Evolutionary conservation across 2,888 invertebrate species (phyloP).

Genomic region (Vandiemenella viatica): DNA sequence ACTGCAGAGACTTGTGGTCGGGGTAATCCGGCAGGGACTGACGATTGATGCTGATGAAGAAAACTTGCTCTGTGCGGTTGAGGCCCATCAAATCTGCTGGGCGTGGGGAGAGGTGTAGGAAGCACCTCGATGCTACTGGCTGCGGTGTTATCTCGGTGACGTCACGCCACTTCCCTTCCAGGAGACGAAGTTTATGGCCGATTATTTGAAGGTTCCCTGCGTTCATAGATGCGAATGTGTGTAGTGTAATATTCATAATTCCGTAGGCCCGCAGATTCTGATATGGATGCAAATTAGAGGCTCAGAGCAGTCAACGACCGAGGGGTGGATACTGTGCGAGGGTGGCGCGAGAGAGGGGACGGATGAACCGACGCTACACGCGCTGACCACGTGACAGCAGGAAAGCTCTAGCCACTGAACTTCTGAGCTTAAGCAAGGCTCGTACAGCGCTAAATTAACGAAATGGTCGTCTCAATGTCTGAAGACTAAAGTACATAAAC

Average conservation of each 20-base stretch:
- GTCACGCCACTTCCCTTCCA: background rate
- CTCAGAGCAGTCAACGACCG: conserved; percentile 11
- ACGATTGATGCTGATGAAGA: background rate
- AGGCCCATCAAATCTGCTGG: background rate
- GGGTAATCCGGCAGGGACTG: background rate
- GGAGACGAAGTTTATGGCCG: conserved; percentile 11
- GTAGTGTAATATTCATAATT: conserved; percentile 15
- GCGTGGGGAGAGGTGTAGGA: background rate
- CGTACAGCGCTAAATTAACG: too few relatives aligned
- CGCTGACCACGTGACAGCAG: too few relatives aligned
- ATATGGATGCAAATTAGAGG: conserved; percentile 15
- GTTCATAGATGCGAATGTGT: conserved; percentile 13
- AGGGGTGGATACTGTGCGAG: background rate
- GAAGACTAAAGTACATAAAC: too few relatives aligned
- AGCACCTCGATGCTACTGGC: background rate
- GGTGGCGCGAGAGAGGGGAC: background rate
- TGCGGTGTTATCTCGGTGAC: background rate
- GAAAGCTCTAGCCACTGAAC: too few relatives aligned
- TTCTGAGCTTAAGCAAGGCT: too few relatives aligned
- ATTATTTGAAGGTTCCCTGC: conserved; percentile 10
- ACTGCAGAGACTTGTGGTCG: too few relatives aligned
- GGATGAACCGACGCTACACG: too few relatives aligned
- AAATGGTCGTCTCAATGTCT: too few relatives aligned
- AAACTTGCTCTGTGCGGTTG: background rate
- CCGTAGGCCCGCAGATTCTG: conserved; percentile 12